Evolutionary conservation across 2,113 vertebrate species (phyloP), one percentile per base, ranked within the genome.

Genomic region (Peromyscus leucopus): DNA sequence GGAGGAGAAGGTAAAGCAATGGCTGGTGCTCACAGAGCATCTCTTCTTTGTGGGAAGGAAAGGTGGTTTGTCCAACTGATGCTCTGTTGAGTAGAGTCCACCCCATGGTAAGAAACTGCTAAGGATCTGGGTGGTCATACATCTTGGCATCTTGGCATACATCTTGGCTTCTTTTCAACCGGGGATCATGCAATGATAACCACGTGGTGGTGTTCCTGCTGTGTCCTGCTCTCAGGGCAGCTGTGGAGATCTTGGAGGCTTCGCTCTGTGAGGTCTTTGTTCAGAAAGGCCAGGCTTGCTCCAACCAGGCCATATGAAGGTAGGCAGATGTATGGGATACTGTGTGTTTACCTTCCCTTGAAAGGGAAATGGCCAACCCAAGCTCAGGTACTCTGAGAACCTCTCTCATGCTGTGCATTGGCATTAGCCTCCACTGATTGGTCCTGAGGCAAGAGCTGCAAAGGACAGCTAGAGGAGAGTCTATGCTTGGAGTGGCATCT

Each of bases 161-260:
- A 17, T 33, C n/a, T 39, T 61, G 76, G 74, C 39, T 42, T 89
- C 86, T 93, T 85, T n/a, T 16, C 61, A 67, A n/a, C 11, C 16
- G 5, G 22, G 24, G 33, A 7, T 69, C 55, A 19, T 55, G 80
- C 26, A 12, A 11, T 1, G 48, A 71, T 63, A 69, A 76, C 22
- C 7, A 7, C 4, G 5, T 16, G 6, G 10, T 46, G 17, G 31
- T 16, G 31, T 15, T 71, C 51, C 59, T 31, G 8, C 13, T 17
- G 31, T 0, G 1, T 7, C 5, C 31, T 21, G 13, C 21, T 4
- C 24, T 1, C n/a, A 36, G 11, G 78, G n/a, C 1, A n/a, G 26
- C 0, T 0, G 28, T 80, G 78, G n/a, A 26, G 5, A 7, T 72
- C 92, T 65, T 63, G n/a, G 67, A 63, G 69, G 15, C 59, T 46